A percentile compares a stretch with the other conserved stretches of the same genome.
Evolutionary conservation across 2,797 vertebrate genomes (phyloP).

Genomic region (Amniataba percoides): DNA sequence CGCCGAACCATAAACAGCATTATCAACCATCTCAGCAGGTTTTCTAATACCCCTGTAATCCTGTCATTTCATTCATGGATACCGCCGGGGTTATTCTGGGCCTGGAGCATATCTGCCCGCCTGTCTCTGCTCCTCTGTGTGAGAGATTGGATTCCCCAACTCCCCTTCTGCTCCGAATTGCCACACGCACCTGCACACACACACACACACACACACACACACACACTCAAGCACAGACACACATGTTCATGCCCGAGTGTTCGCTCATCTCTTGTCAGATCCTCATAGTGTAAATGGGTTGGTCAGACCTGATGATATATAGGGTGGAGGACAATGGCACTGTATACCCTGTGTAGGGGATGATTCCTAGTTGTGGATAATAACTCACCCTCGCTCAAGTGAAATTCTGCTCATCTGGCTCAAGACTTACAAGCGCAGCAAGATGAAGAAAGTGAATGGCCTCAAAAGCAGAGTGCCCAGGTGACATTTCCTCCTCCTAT

Average conservation of each 20-base stretch:
- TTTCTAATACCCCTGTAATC: slow-evolving; percentile 86
- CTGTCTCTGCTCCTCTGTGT: slow-evolving; percentile 83
- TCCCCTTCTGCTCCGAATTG: slow-evolving; percentile 38
- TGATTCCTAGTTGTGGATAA: slow-evolving; percentile 60
- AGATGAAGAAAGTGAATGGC: slow-evolving; percentile 47
- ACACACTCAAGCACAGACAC: not conserved
- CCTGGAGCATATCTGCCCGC: slow-evolving; percentile 77
- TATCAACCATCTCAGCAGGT: slow-evolving; percentile 86
- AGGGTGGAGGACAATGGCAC: slow-evolving; percentile 52
- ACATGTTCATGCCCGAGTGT: slow-evolving; percentile 33
- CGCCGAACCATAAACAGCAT: slow-evolving; percentile 77
- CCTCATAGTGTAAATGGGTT: slow-evolving; percentile 64
- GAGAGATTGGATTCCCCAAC: slow-evolving; percentile 84
- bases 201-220: slow-evolving; percentile 39
- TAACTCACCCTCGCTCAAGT: slow-evolving; percentile 57
- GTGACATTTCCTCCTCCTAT: slow-evolving; percentile 54
- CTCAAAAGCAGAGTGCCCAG: slow-evolving; percentile 45
- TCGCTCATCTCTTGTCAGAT: slow-evolving; percentile 64
- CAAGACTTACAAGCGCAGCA: slow-evolving; percentile 55
- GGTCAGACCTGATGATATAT: slow-evolving; percentile 68
- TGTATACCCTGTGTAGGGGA: slow-evolving; percentile 43
- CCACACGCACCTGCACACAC: slow-evolving; percentile 9
- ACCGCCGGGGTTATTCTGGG: slow-evolving; percentile 77
- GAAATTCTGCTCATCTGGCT: slow-evolving; percentile 62
- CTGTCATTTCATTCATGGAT: slow-evolving; percentile 87